Evolutionary conservation across 2,113 vertebrate genomes (phyloP), one percentile per base, ranked within the genome.

Genomic region (Pipra filicauda): DNA sequence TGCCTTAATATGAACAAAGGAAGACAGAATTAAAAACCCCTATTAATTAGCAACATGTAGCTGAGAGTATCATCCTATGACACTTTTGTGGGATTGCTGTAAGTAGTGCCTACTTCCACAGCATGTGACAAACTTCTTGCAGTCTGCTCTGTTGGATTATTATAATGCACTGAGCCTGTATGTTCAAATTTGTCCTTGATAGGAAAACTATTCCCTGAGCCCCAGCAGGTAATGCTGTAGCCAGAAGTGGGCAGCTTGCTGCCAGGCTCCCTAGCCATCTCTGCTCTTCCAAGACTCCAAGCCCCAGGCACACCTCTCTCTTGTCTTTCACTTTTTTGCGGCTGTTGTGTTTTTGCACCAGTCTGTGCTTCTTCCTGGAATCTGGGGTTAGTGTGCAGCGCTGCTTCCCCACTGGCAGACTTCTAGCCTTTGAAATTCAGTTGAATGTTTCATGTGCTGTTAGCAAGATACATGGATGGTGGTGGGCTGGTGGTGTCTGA

Each of bases 371-470:
- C 72, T n/a, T 62, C 37, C 64, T 62, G 77, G 71, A 43, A 20
- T 6, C 49, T 35, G 21, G 54, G 16, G 26, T 75, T 31, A 11
- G 54, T 35, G 69, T 8, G 1, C 37, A 30, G 48, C 0, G 0
- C 44, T 67, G 49, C 44, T 52, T 76, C 35, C 52, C 23, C 14
- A 5, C 33, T 5, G 31, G 51, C 64, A 54, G 64, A 21, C 8
- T 67, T 26, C 22, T 5, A 18, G 49, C 33, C 55, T 82, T 54
- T 64, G 75, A 62, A 65, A 71, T 18, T 21, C 12, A 12, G 33
- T 49, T 49, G 18, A 24, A 43, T 33, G 51, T 58, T 41, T 58
- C 31, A 21, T 2, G 13, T 52, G 46, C 49, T 64, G 77, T 31
- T n/a, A 57, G 30, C 39, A 55, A 57, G 54, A 37, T 33, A 28